phyloP scores from a whole-genome alignment of 2,888 invertebrate genomes.

The Cheiracanthium punctorium region DNA sequence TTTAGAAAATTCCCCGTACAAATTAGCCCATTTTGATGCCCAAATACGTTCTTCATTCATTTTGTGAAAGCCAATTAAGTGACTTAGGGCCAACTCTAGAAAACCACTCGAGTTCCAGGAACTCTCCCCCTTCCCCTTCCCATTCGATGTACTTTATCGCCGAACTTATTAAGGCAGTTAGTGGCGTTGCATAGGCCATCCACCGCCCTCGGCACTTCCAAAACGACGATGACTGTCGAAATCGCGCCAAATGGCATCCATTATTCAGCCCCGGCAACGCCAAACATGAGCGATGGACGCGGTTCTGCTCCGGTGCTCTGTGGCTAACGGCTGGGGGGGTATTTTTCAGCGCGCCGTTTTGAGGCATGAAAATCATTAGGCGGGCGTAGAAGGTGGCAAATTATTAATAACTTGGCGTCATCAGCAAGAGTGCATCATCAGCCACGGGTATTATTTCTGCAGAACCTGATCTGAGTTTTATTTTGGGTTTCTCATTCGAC shows the following conservation, averaged over 20 bases:
- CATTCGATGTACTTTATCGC: constrained; percentile 55
- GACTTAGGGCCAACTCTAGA: not conserved
- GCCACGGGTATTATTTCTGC: constrained; percentile 32
- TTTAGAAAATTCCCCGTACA: too few species aligned
- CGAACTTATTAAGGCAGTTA: constrained; percentile 68
- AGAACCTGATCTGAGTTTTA: not conserved
- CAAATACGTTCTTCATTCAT: too few species aligned
- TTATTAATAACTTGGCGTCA: constrained; percentile 62
- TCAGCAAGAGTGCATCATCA: constrained; percentile 49
- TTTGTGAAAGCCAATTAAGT: not conserved
- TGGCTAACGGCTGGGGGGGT: constrained; percentile 46
- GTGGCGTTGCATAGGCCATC: constrained; percentile 28
- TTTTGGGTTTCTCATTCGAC: constrained; percentile 12
- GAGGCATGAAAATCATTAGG: constrained; percentile 52
- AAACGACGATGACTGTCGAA: constrained; percentile 57
- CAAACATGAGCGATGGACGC: constrained; percentile 24
- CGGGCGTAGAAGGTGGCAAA: constrained; percentile 28
- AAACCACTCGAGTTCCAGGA: not conserved
- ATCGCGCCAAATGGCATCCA: constrained; percentile 62
- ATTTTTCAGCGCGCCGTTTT: constrained; percentile 56
- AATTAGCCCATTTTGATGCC: too few species aligned
- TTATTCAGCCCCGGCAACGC: constrained; percentile 57
- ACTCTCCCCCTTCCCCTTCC: constrained; percentile 5
- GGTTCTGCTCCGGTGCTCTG: constrained; percentile 47
- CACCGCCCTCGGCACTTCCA: not conserved